Base-by-base conservation (phyloP, 2,113 vertebrate species). In the Phocoena phocoena region DNA sequence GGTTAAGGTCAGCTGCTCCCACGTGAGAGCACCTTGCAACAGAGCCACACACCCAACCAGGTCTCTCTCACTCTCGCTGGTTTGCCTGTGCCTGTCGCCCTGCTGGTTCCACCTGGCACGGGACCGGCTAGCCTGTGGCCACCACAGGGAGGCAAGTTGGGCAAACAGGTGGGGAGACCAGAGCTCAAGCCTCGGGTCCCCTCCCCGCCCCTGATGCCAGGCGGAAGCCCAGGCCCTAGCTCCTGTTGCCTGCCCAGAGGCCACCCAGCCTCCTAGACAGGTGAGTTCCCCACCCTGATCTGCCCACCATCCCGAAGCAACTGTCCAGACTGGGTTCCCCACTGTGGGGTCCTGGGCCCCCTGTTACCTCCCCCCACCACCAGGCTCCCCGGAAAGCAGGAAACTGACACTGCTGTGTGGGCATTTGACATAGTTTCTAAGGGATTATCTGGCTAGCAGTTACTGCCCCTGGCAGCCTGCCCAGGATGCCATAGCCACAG, bases 1-100 rank as follows among this genome's bases (percentile, higher is more conserved):
- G 97, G 98, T 98, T 98, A 98, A 98, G 92, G 77, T 73, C 77
- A n/a, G 93, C 63, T 1, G 84, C 82, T 92, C 76, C 97, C 97
- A 97, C 95, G 85, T 97, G 95, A 93, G 90, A 20, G 47, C 62
- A 91, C 96, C 95, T 97, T 96, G 93, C 95, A n/a, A 97, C 96
- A 97, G 77, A 93, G 88, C 47, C 92, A 63, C 91, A 91, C 79
- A 13, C 97, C 96, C 98, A 20, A 1, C 63, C 77, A 23, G 20
- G 79, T 21, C 86, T 88, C n/a, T 17, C 74, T 80, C 85, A 28
- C 25, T 10, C 47, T 31, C 1, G 12, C 55, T 38, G 17, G 50
- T 71, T 10, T 25, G 63, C 68, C 44, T 53, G 28, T 38, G 81
- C 68, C 70, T 26, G n/a, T 33, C 17, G 3, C 73, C 15, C 63